Base-by-base conservation (phyloP, 2,797 vertebrate genomes). In the Sebastes wilsoni region DNA sequence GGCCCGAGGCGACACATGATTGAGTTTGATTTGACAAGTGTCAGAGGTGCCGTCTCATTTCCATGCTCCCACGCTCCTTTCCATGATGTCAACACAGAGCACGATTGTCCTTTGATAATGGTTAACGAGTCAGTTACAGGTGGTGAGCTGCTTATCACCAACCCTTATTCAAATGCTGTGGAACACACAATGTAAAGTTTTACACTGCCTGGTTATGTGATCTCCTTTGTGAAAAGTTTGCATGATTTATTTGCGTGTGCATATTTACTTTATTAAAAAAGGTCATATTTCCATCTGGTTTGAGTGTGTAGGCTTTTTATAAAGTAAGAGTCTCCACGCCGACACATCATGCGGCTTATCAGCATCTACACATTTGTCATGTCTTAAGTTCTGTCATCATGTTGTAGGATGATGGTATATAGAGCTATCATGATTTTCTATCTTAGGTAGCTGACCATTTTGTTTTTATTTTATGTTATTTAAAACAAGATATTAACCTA, bases 251-350 rank as follows among this genome's bases (percentile, higher is more conserved):
- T 76, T 77, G 25, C 14, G 8, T 72, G 60, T 68, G 38, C 27
- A 56, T 69, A 30, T 60, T 66, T 67, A 87, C 88, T 87, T 85
- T 22, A 64, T 52, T 32, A 27, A 34, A 66, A 25, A 70, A 58
- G 82, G 66, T 84, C 58, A 80, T 70, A 86, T 91, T 88, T 89
- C 61, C 81, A 89, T 89, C 52, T 69, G 36, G 66, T 73, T 67
- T 81, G 82, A 77, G 65, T 83, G 75, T 75, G 66, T 78, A 64
- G 25, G 49, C 28, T 9, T 72, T 69, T 36, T 66, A n/a, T 59
- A 14, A 58, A 23, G 32, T 10, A 55, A 34, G 10, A 73, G 11
- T 18, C n/a, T 70, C 32, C 46, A 55, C 11, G 36, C n/a, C 30
- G 23, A 66, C 66, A 18, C 25, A 7, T 8, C 5, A 8, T 65